phyloP scores from a whole-genome alignment of 30 jellyfish, hydroid and myxozoan species.

The Aurelia aurita region DNA sequence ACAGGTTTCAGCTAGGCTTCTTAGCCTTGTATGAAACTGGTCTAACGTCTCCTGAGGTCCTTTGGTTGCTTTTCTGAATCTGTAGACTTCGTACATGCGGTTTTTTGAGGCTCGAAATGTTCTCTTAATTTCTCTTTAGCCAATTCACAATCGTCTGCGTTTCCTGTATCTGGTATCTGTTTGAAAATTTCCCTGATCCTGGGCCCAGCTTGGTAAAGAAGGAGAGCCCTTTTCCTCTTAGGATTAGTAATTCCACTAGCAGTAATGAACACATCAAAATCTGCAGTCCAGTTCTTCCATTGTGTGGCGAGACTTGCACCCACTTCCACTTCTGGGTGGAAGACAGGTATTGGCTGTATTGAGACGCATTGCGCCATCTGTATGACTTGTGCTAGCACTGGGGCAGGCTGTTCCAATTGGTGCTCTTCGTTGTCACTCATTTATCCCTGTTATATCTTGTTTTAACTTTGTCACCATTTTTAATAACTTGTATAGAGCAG shows the following conservation, averaged over 20 bases:
- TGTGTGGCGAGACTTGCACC: conserved; percentile 2
- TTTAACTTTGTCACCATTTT: too few species aligned
- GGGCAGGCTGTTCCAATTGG: background rate
- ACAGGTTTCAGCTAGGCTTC: too few species aligned
- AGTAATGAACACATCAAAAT: conserved; percentile 18
- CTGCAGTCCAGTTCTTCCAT: conserved; percentile 33
- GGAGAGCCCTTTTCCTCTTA: conserved; percentile 6
- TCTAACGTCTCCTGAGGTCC: conserved; percentile 18
- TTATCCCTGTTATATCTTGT: background rate
- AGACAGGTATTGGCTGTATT: background rate
- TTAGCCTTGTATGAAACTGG: background rate
- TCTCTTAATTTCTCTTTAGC: too few species aligned
- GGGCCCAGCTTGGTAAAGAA: conserved; percentile 35
- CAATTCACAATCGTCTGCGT: too few species aligned
- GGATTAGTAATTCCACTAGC: conserved; percentile 23
- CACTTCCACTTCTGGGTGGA: background rate
- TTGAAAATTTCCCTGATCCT: conserved; percentile 17
- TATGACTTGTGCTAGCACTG: background rate
- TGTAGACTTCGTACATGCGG: conserved; percentile 13
- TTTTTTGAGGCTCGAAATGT: too few species aligned
- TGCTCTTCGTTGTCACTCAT: background rate
- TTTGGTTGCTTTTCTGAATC: conserved; percentile 13
- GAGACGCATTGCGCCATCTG: background rate
- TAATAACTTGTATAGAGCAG: too few species aligned
- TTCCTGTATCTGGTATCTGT: conserved; percentile 25